Conservation (phyloP, 1,140 invertebrate species). For the Hycleus phaleratus region DNA sequence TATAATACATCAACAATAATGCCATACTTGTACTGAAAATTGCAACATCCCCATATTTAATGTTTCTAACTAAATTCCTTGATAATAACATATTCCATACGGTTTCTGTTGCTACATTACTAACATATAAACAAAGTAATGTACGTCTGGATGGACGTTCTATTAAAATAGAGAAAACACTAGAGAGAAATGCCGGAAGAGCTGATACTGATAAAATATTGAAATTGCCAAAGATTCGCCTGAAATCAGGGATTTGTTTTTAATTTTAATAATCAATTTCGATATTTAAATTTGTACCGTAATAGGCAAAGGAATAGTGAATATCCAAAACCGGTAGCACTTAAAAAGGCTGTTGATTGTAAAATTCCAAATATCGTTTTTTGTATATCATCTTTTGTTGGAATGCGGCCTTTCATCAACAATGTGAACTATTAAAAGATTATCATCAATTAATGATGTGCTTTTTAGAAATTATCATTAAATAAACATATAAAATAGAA, state of each 20-base stretch:
- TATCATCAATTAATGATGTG: too few relatives aligned
- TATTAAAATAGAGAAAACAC: conserved; percentile 62
- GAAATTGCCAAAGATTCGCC: conserved; percentile 57
- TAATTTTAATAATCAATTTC: neutral
- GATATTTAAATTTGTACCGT: conserved; percentile 44
- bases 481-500: neutral
- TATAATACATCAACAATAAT: conserved; percentile 52
- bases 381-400: conserved; percentile 53
- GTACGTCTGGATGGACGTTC: conserved; percentile 65
- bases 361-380: conserved; percentile 57
- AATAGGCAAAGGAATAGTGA: conserved; percentile 60
- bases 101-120: conserved; percentile 75
- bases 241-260: conserved; percentile 37
- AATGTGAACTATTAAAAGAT: conserved; percentile 52
- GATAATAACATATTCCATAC: conserved; percentile 64
- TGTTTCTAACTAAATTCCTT: conserved; percentile 51
- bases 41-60: conserved; percentile 57
- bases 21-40: conserved; percentile 57
- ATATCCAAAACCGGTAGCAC: conserved; percentile 64
- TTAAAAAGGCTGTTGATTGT: conserved; percentile 68
- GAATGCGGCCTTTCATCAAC: conserved; percentile 58
- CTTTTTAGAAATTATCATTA: neutral
- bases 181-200: conserved; percentile 62
- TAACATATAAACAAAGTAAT: conserved; percentile 67
- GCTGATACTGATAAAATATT: conserved; percentile 62